A percentile compares a stretch with the other conserved stretches of the same genome.
phyloP scores from a whole-genome alignment of 2,113 vertebrate species.

The Trachemys scripta region DNA sequence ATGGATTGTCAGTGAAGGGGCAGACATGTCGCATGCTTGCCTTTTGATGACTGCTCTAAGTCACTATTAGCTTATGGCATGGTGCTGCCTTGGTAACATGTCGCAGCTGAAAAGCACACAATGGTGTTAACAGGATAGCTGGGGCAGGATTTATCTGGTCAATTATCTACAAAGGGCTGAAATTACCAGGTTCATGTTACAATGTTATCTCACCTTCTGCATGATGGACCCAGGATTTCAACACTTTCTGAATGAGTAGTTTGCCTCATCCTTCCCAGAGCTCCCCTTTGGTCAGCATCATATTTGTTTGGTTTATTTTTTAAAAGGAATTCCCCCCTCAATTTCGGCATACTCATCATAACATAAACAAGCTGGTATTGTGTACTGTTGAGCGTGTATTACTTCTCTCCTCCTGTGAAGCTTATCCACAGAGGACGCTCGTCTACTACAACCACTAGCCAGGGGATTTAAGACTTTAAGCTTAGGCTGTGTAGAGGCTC shows the following conservation, averaged over 20 bases:
- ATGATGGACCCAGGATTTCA: neutral
- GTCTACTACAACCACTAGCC: neutral
- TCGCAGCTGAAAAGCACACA: neutral
- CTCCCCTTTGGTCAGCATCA: neutral
- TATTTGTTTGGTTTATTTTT: neutral
- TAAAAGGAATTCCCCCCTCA: accelerated
- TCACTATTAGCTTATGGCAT: neutral
- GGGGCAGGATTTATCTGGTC: neutral
- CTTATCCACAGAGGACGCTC: accelerated
- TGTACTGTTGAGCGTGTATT: neutral
- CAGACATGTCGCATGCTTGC: neutral
- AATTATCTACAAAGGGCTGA: neutral
- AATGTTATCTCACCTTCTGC: neutral
- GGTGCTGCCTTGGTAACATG: neutral
- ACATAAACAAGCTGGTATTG: neutral
- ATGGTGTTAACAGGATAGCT: neutral
- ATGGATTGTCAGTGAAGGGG: neutral
- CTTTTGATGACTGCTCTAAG: neutral
- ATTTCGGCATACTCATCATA: neutral
- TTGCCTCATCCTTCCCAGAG: neutral
- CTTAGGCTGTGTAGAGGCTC: too few species aligned
- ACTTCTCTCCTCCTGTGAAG: accelerated
- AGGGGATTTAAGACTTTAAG: neutral
- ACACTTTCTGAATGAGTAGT: neutral
- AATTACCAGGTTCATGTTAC: neutral